A percentile compares a stretch with the other conserved stretches of the same genome.
phyloP scores from a whole-genome alignment of 2,797 vertebrate genomes.

The Macrochelys suwanniensis region DNA sequence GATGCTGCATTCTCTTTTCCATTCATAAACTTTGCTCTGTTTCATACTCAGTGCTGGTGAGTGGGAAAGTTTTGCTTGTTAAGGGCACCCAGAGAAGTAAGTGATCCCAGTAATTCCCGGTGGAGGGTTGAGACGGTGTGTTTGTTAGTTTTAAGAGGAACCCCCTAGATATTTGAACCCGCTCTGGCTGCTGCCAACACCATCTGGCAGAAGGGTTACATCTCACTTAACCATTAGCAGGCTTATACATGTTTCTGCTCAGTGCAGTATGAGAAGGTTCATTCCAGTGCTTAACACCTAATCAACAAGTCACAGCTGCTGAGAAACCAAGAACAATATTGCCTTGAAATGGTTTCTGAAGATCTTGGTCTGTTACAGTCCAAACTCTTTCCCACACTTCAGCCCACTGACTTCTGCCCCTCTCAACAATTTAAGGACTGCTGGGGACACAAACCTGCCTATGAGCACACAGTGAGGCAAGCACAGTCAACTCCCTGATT shows the following conservation, averaged over 20 bases:
- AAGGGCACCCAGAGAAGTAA: neutral
- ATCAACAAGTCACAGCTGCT: neutral
- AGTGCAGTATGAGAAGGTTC: neutral
- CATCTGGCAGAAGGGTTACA: neutral
- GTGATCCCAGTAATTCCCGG: neutral
- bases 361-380: fast-evolving
- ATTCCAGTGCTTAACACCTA: neutral
- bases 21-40: neutral
- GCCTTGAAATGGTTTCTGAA: fast-evolving
- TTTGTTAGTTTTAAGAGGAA: neutral
- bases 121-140: neutral
- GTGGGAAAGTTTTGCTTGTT: neutral
- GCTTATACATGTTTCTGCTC: neutral
- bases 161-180: neutral
- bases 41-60: neutral
- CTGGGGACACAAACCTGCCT: fast-evolving
- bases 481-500: fast-evolving
- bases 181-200: neutral
- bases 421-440: neutral
- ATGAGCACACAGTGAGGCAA: neutral
- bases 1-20: neutral
- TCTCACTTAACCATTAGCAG: neutral
- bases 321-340: neutral
- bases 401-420: neutral
- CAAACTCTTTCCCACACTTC: neutral